A percentile compares a stretch with the other conserved stretches of the same genome.
Evolutionary conservation across 2,113 vertebrate genomes (phyloP).

Genomic region (Pipra filicauda): DNA sequence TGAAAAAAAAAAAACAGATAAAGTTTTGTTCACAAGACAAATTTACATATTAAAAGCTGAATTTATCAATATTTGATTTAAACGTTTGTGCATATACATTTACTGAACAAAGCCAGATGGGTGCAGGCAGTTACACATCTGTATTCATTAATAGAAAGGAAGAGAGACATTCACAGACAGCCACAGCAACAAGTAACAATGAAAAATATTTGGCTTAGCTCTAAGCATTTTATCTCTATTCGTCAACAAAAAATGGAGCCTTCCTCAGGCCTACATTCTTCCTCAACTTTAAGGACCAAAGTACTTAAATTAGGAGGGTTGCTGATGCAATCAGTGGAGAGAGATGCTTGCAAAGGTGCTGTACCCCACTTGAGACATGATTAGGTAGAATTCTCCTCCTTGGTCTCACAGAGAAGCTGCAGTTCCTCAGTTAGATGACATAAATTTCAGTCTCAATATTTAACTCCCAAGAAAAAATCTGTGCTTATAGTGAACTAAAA

Average conservation of each 20-base stretch:
- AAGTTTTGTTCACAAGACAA: conserved; percentile 24
- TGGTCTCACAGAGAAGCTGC: neutral
- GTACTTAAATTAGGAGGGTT: neutral
- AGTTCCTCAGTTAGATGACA: neutral
- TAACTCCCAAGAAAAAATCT: neutral
- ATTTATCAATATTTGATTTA: conserved; percentile 74
- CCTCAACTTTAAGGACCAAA: neutral
- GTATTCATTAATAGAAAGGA: conserved; percentile 58
- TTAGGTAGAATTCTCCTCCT: neutral
- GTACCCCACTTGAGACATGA: neutral
- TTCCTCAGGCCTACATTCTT: neutral
- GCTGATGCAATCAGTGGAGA: neutral
- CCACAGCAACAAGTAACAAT: conserved; percentile 15
- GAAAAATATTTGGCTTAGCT: conserved; percentile 13
- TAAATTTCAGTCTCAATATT: neutral
- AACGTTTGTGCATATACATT: conserved; percentile 48
- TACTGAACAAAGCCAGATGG: conserved; percentile 63
- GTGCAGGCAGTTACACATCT: conserved; percentile 62
- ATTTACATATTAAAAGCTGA: conserved; percentile 61
- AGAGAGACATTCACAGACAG: conserved; percentile 44
- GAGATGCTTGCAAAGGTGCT: neutral
- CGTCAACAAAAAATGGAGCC: neutral
- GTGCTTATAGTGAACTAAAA: neutral
- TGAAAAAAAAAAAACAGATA: neutral
- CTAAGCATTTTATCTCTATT: neutral